These are phyloP conservation scores for Alauda arvensis DNA, from an alignment of 2,797 vertebrate genomes.

Conservation along the genomic window DNA sequence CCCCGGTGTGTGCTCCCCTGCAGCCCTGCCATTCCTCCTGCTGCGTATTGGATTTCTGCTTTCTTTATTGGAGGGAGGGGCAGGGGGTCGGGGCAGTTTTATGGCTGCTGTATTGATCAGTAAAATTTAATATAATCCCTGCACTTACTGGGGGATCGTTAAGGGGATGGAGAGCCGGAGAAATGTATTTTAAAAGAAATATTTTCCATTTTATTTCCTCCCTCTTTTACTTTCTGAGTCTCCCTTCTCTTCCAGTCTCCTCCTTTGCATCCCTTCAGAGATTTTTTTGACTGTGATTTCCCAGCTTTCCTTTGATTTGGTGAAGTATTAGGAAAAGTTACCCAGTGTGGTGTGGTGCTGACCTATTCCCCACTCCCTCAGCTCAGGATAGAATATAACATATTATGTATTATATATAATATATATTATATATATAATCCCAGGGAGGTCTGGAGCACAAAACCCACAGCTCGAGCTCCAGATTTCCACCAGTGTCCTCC, in stretches of 20 bases:
- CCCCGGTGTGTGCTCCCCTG: not conserved
- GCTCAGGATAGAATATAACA: not conserved
- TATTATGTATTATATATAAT: too few species aligned
- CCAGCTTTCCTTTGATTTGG: not conserved
- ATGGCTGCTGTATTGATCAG: conserved; percentile 66
- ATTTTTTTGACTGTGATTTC: not conserved
- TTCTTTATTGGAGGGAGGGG: conserved; percentile 63
- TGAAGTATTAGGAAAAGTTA: not conserved
- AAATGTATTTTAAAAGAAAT: conserved; percentile 27
- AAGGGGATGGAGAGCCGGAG: conserved; percentile 37
- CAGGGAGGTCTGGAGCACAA: not conserved
- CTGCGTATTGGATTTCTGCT: conserved; percentile 65
- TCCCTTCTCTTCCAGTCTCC: not conserved
- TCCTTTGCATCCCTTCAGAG: not conserved
- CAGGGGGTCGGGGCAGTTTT: conserved; percentile 64
- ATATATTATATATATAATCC: too few species aligned
- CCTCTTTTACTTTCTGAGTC: not conserved
- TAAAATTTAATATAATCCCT: conserved; percentile 69
- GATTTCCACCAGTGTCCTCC: too few species aligned
- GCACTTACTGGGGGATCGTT: conserved; percentile 63
- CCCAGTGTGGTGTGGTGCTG: not conserved
- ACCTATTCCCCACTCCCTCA: not conserved
- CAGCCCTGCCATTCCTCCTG: not conserved
- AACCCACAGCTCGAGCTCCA: not conserved
- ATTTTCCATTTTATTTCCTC: conserved; percentile 26